A percentile compares a stretch with the other conserved stretches of the same genome.
phyloP scores from a whole-genome alignment of 2,888 invertebrate genomes.

The Drosophila koepferae region DNA sequence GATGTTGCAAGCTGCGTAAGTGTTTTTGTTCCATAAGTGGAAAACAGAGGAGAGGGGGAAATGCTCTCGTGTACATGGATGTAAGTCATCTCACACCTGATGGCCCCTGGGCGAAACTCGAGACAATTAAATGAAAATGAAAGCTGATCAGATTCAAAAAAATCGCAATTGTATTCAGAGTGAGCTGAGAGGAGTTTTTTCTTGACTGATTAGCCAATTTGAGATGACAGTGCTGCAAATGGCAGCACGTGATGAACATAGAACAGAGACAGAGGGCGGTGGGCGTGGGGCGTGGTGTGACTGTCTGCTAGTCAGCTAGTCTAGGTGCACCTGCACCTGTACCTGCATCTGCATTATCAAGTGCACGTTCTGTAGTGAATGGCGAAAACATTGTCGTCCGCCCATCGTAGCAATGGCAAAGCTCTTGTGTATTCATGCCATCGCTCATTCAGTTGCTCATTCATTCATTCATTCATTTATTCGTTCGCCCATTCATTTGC shows the following conservation, averaged over 20 bases:
- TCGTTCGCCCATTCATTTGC: constrained; percentile 67
- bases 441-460: constrained; percentile 39
- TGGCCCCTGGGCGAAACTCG: constrained; percentile 57
- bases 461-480: constrained; percentile 47
- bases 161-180: constrained; percentile 11
- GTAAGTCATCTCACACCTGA: constrained; percentile 78
- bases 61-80: constrained; percentile 41
- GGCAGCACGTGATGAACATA: constrained; percentile 63
- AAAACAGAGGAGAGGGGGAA: constrained; percentile 10
- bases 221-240: constrained; percentile 68
- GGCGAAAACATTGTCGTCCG: constrained; percentile 71
- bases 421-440: constrained; percentile 68
- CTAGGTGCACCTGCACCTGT: background rate
- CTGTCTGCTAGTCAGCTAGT: constrained; percentile 4
- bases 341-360: constrained; percentile 40
- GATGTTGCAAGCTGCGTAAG: constrained; percentile 39
- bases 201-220: constrained; percentile 78
- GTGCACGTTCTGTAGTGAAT: constrained; percentile 73
- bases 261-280: constrained; percentile 15
- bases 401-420: constrained; percentile 17
- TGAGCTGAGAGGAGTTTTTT: constrained; percentile 2
- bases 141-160: constrained; percentile 26
- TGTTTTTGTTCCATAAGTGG: constrained; percentile 34
- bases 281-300: constrained; percentile 25
- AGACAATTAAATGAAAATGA: constrained; percentile 74